Conservation (phyloP, 2,797 vertebrate species). For the Hippocampus kuda region DNA sequence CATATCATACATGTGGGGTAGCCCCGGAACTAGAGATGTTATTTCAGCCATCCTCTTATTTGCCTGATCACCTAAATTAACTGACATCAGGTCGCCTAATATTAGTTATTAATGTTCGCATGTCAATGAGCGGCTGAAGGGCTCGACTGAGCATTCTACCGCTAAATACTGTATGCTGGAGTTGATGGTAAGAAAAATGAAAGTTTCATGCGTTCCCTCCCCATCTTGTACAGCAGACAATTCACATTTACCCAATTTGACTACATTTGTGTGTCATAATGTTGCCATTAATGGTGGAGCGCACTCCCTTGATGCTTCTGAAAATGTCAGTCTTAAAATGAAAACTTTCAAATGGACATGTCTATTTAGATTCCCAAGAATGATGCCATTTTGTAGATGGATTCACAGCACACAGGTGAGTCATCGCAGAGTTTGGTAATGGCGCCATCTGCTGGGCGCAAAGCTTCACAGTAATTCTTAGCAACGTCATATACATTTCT, state of each 20-base stretch:
- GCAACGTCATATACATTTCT: not conserved
- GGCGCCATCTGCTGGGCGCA: not conserved
- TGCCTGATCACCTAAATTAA: too few species aligned
- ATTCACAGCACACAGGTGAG: not conserved
- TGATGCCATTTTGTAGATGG: not conserved
- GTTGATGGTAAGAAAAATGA: not conserved
- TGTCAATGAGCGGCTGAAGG: too few species aligned
- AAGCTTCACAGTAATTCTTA: not conserved
- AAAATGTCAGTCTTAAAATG: not conserved
- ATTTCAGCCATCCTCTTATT: not conserved
- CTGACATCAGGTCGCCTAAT: too few species aligned
- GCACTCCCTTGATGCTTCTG: not conserved
- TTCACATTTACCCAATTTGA: not conserved
- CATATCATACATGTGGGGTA: slow-evolving; percentile 21
- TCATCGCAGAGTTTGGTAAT: not conserved
- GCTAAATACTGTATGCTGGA: not conserved
- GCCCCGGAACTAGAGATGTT: not conserved
- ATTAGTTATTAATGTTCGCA: too few species aligned
- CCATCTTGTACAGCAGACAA: not conserved
- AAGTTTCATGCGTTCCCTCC: not conserved
- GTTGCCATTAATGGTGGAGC: not conserved
- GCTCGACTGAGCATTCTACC: too few species aligned
- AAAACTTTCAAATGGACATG: not conserved
- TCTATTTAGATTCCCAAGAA: not conserved
- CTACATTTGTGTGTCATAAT: not conserved